phyloP scores from a whole-genome alignment of 2,888 invertebrate genomes.

The Anagyrus pseudococci region DNA sequence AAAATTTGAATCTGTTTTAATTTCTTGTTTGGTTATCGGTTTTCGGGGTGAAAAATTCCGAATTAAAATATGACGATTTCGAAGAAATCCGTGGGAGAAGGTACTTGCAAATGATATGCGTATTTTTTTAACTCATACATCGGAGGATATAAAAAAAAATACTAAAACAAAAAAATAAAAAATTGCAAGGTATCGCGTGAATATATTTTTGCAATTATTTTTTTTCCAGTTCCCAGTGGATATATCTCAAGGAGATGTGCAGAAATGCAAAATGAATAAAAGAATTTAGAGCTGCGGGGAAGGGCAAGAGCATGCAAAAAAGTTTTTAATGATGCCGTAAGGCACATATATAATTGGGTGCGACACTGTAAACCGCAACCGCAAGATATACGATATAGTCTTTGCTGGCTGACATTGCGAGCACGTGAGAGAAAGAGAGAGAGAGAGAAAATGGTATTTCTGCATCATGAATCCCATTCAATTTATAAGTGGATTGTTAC shows the following conservation, averaged over 20 bases:
- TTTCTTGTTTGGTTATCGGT: no score
- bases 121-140: no score
- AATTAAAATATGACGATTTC: no score
- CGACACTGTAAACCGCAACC: slow-evolving; percentile 20
- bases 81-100: no score
- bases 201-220: no score
- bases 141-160: no score
- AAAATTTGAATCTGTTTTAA: no score
- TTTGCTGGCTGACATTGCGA: background rate
- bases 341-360: background rate
- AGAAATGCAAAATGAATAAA: background rate
- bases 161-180: no score
- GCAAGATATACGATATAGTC: slow-evolving; percentile 25
- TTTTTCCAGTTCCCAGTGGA: background rate
- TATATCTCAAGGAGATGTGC: background rate
- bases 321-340: slow-evolving; percentile 22
- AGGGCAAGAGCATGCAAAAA: background rate
- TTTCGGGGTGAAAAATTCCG: no score
- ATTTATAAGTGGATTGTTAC: background rate
- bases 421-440: no score
- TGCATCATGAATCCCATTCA: background rate
- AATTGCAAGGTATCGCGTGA: no score
- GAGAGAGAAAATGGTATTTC: background rate
- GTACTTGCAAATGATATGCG: no score
- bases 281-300: background rate